A percentile compares a stretch with the other conserved stretches of the same genome.
Conservation (phyloP, 2,113 vertebrate species). For the Tapirus terrestris region DNA sequence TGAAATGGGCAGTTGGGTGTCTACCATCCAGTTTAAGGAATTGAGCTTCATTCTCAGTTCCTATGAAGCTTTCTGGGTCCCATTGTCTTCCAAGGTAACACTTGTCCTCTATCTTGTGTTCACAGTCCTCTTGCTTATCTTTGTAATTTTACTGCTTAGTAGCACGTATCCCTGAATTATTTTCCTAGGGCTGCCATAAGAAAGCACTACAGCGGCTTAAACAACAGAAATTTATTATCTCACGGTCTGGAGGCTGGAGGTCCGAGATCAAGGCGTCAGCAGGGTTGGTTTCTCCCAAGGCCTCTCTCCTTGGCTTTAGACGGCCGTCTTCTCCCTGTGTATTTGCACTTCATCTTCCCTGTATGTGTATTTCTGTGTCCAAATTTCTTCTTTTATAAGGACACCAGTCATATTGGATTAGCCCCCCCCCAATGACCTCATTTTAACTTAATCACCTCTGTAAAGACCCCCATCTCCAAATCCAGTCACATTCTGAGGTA, state of each 20-base stretch:
- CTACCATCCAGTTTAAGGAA: background rate
- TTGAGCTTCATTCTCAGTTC: background rate
- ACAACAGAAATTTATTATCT: no score
- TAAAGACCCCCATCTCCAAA: background rate
- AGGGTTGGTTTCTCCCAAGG: background rate
- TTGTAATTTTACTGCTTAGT: background rate
- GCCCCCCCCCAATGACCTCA: background rate
- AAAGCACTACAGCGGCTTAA: background rate
- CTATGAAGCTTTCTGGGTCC: background rate
- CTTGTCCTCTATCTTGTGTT: background rate
- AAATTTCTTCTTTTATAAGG: background rate
- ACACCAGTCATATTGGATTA: background rate
- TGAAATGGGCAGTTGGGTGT: background rate
- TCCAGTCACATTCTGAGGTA: background rate
- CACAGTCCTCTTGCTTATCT: no score
- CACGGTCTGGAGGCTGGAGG: background rate
- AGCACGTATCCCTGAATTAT: rapidly evolving
- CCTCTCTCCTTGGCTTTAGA: background rate
- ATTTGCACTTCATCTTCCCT: background rate
- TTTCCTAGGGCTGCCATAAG: background rate
- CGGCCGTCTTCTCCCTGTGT: rapidly evolving
- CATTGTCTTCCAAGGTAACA: no score
- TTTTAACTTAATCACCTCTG: background rate
- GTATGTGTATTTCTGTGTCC: background rate
- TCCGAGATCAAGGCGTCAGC: rapidly evolving